phyloP scores from a whole-genome alignment of 2,797 vertebrate species.

The Pteropus rufus region DNA sequence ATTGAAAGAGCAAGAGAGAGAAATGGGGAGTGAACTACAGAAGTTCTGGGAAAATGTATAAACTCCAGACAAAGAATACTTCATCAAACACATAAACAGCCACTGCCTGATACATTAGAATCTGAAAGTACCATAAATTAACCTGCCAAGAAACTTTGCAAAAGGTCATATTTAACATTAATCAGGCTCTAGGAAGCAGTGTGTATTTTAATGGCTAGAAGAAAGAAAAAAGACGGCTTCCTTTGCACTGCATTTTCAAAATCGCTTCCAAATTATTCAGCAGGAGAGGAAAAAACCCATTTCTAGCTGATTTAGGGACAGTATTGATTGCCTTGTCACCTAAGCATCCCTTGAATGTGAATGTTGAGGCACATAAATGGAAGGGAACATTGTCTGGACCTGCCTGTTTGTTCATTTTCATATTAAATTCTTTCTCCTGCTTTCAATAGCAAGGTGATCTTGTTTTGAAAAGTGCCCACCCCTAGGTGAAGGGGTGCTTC shows the following conservation, averaged over 20 bases:
- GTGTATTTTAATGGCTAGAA: constrained; percentile 56
- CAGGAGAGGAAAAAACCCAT: constrained; percentile 58
- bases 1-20: constrained; percentile 38
- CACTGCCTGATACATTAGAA: constrained; percentile 73
- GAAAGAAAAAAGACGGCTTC: neutral
- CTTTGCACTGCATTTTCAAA: constrained; percentile 44
- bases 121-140: constrained; percentile 77
- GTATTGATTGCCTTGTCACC: constrained; percentile 48
- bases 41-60: constrained; percentile 74
- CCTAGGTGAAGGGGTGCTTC: neutral
- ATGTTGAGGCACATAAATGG: neutral
- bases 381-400: neutral
- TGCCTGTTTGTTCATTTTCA: neutral
- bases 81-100: constrained; percentile 76
- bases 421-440: neutral
- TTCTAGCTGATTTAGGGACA: constrained; percentile 66
- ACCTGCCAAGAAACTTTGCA: constrained; percentile 73
- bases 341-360: constrained; percentile 50
- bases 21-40: constrained; percentile 44
- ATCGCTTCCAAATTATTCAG: constrained; percentile 70
- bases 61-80: constrained; percentile 77
- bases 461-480: neutral
- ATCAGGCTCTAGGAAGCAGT: constrained; percentile 65
- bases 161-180: constrained; percentile 84
- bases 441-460: neutral